Conservation (phyloP, 2,797 vertebrate genomes). For the Coracias cyanogaster region DNA sequence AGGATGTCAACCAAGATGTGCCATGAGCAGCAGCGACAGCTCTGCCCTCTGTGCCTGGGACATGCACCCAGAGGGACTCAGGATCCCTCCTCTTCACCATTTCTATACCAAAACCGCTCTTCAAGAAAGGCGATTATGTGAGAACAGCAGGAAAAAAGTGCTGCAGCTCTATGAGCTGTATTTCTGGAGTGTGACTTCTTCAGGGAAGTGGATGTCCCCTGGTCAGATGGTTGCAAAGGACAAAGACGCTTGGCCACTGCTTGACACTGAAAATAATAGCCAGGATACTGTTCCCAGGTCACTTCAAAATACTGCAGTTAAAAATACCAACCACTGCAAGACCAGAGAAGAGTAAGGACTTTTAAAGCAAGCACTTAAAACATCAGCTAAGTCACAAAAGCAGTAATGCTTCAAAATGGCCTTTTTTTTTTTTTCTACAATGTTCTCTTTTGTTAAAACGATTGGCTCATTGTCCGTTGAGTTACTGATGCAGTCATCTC, state of each 20-base stretch:
- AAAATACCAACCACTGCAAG: neutral
- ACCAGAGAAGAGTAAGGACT: neutral
- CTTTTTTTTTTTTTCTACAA: neutral
- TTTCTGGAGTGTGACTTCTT: neutral
- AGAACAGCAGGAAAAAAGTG: neutral
- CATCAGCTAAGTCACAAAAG: neutral
- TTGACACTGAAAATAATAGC: neutral
- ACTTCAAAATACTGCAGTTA: neutral
- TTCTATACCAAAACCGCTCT: neutral
- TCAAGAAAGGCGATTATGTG: neutral
- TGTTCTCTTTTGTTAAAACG: neutral
- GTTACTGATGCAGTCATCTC: neutral
- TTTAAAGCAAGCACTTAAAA: neutral
- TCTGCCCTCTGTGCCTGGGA: neutral
- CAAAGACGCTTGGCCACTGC: neutral
- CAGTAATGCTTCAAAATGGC: neutral
- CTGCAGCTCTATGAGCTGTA: fast-evolving
- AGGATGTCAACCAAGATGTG: neutral
- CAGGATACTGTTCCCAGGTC: neutral
- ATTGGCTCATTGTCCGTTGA: neutral
- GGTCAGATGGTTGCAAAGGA: neutral
- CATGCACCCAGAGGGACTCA: neutral
- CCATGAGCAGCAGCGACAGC: neutral
- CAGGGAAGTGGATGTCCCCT: neutral
- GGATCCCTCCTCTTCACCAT: neutral